Conservation (phyloP, 2,113 vertebrate species). For the Pygoscelis antarcticus region DNA sequence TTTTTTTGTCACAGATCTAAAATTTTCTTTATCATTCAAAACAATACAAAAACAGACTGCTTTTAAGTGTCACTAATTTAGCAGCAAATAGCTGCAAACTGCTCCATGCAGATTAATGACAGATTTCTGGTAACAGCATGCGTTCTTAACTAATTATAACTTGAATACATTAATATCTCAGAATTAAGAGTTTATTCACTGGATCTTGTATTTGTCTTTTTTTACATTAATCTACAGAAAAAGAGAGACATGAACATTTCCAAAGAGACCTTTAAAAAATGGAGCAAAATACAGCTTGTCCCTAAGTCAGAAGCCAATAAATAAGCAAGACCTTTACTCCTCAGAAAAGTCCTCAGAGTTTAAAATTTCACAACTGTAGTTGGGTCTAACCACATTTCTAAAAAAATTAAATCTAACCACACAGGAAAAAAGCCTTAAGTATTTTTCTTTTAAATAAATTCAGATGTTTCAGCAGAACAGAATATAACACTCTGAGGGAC, state of each 20-base stretch:
- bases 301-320: neutral
- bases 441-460: neutral
- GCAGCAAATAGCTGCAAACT: constrained; percentile 1
- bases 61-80: constrained; percentile 27
- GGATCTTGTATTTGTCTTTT: neutral
- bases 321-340: neutral
- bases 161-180: constrained; percentile 5
- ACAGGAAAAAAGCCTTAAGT: neutral
- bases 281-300: neutral
- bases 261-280: neutral
- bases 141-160: constrained; percentile 54
- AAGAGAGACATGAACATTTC: neutral
- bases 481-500: neutral
- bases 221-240: neutral
- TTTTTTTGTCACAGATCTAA: neutral
- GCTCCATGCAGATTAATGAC: constrained; percentile 15
- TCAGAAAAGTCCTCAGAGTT: neutral
- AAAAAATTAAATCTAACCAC: neutral
- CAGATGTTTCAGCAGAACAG: neutral
- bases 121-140: constrained; percentile 8
- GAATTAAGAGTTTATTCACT: neutral
- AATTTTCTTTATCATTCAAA: neutral
- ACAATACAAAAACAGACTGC: neutral
- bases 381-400: neutral
- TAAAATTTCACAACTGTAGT: neutral